These are phyloP conservation scores for Cirrhinus mrigala DNA, from an alignment of 2,797 vertebrate species.

Conservation along the genomic window DNA sequence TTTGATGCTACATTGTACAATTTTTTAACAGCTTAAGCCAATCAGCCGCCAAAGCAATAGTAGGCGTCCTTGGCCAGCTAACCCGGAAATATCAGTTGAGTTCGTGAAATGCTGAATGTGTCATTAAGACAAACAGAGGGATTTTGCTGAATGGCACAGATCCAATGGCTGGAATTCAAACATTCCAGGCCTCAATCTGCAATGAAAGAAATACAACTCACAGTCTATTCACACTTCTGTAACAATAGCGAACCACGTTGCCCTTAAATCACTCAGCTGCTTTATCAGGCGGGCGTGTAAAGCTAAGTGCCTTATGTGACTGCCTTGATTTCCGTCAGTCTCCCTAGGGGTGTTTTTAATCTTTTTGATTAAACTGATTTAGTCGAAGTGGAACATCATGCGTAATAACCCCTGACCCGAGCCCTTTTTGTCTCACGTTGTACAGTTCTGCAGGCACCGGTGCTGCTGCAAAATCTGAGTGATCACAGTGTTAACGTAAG, in stretches of 20 bases:
- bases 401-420: conserved; percentile 66
- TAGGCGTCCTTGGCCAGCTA: conserved; percentile 14
- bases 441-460: conserved; percentile 87
- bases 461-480: conserved; percentile 82
- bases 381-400: conserved; percentile 37
- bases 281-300: conserved; percentile 37
- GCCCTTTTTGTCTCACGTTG: conserved; percentile 44
- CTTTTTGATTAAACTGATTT: conserved; percentile 26
- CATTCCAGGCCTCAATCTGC: conserved; percentile 45
- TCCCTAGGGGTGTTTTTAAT: conserved; percentile 32
- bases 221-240: conserved; percentile 25
- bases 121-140: conserved; percentile 36
- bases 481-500: conserved; percentile 87
- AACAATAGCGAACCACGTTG: conserved; percentile 22
- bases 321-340: not conserved
- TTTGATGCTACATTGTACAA: not conserved
- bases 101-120: conserved; percentile 43
- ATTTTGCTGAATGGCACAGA: conserved; percentile 40
- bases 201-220: conserved; percentile 59
- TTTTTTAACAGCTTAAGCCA: not conserved
- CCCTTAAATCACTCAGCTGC: conserved; percentile 54
- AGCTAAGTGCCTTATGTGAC: conserved; percentile 22
- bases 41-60: not conserved
- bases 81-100: conserved; percentile 47
- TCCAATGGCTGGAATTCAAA: conserved; percentile 51